A percentile compares a stretch with the other conserved stretches of the same genome.
phyloP scores from a whole-genome alignment of 2,888 invertebrate species.

The Autographa pulchrina region DNA sequence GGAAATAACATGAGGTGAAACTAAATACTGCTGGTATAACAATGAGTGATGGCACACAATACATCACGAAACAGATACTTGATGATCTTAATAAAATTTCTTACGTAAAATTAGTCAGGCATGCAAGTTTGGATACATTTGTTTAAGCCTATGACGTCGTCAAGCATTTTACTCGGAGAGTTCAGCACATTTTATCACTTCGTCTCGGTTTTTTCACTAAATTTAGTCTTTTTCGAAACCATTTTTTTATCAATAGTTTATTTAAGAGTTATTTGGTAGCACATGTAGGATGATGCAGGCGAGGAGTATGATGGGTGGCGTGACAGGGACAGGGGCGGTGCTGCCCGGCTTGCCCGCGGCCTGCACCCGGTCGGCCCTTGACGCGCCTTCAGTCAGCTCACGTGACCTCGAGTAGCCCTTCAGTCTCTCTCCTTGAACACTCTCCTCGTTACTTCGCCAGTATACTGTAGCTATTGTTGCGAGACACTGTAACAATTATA shows the following conservation, averaged over 20 bases:
- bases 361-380: conserved; percentile 93
- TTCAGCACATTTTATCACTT: conserved; percentile 55
- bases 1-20: conserved; percentile 65
- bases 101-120: conserved; percentile 41
- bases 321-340: conserved; percentile 58
- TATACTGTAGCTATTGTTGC: conserved; percentile 96
- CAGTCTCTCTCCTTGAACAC: conserved; percentile 93
- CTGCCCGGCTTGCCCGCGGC: conserved; percentile 86
- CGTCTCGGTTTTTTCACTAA: conserved; percentile 41
- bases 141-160: conserved; percentile 43
- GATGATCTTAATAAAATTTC: conserved; percentile 14
- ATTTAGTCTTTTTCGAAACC: conserved; percentile 30
- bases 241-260: conserved; percentile 36
- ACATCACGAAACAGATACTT: conserved; percentile 56
- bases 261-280: conserved; percentile 36
- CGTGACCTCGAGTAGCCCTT: conserved; percentile 94
- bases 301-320: conserved; percentile 59
- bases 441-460: conserved; percentile 96
- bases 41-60: conserved; percentile 64
- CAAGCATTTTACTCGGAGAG: conserved; percentile 55
- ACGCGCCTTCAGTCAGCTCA: conserved; percentile 91
- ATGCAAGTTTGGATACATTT: conserved; percentile 50
- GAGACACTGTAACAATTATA: conserved; percentile 90
- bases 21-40: conserved; percentile 48
- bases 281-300: conserved; percentile 60